Evolutionary conservation across 1,140 invertebrate species (phyloP), one percentile per base, ranked within the genome.

Genomic region (Euura lappo): DNA sequence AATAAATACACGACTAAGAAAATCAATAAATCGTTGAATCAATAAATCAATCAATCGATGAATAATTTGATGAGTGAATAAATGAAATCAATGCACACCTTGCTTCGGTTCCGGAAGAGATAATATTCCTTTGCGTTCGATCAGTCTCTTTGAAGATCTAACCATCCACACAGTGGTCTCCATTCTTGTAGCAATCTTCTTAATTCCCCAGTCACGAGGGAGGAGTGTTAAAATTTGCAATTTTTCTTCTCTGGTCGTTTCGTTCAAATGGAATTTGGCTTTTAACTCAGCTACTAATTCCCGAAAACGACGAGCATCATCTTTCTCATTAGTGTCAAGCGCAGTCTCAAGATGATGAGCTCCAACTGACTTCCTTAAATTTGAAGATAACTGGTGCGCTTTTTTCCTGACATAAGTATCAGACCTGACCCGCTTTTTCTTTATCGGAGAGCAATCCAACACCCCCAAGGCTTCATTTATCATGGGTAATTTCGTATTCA

Each of bases 181-280:
- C 70, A 74, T 74, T 28, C 67, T 46, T 13, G 67, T 44, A 28
- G n/a, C 46, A 71, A 74, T 71, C 45, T 67, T 68, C 3, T 74
- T 44, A 11, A 42, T 46, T 47, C 69, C 51, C 73, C 69, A 74
- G n/a, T 44, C 28, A n/a, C 7, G 6, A 4, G 73, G 69, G 4
- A 74, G 13, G 2, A 71, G n/a, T 3, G 73, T 74, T 45, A 74
- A 71, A 43, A 74, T 74, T 71, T 74, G 73, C 11, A 67, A 45
- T 47, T 71, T 67, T 46, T 68, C 8, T n/a, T 66, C 47, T 44
- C 44, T 47, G 7, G 7, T 60, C 2, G 72, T 73, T 2, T 71
- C 42, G 4, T 66, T 3, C 3, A 10, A 64, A 44, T 74, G 8
- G 69, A 73, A 76, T 71, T 73, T 76, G 11, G 73, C 72, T 71